These are phyloP conservation scores for Aporrectodea caliginosa DNA, from an alignment of 1,140 invertebrate genomes.

Conservation along the genomic window DNA sequence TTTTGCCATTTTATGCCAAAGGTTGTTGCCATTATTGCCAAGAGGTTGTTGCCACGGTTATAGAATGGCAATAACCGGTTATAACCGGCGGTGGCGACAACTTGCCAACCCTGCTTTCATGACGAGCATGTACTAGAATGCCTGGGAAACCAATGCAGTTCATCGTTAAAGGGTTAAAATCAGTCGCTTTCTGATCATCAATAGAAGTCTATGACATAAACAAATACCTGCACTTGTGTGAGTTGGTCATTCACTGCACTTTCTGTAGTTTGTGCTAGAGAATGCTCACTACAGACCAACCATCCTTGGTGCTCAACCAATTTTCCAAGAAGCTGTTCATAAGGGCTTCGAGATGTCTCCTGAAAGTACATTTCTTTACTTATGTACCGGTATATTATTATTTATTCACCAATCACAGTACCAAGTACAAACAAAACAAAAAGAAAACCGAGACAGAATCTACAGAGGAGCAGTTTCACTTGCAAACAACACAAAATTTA, in stretches of 20 bases:
- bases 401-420: not conserved
- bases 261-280: not conserved
- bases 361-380: not conserved
- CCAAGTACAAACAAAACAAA: not conserved
- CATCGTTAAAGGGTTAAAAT: too few relatives aligned
- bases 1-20: too few relatives aligned
- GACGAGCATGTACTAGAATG: too few relatives aligned
- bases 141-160: too few relatives aligned
- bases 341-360: not conserved
- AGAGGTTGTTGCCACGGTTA: too few relatives aligned
- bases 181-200: too few relatives aligned
- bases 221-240: not conserved
- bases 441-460: not conserved
- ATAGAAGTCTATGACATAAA: too few relatives aligned
- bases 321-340: not conserved
- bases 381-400: too few relatives aligned
- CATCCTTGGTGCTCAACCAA: not conserved
- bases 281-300: not conserved
- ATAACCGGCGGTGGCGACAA: too few relatives aligned
- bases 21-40: too few relatives aligned
- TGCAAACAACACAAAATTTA: not conserved
- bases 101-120: too few relatives aligned
- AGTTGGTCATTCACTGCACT: not conserved
- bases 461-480: not conserved
- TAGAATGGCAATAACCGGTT: too few relatives aligned